phyloP scores from a whole-genome alignment of 2,797 vertebrate genomes.

The Tangara arthus region DNA sequence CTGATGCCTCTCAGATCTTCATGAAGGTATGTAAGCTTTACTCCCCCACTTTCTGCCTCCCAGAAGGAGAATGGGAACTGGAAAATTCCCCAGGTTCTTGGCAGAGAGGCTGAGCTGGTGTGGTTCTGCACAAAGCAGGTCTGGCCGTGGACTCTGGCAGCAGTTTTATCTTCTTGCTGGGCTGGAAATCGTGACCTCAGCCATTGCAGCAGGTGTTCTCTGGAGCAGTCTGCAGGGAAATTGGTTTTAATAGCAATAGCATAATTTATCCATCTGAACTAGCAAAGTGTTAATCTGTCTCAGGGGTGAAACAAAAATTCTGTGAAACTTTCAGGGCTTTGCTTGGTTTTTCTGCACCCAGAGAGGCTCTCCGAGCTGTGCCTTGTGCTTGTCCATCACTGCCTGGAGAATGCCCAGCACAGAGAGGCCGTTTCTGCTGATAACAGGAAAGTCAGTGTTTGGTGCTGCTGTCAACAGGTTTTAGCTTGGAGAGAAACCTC shows the following conservation, averaged over 20 bases:
- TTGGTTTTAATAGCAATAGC: neutral
- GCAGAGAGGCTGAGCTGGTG: neutral
- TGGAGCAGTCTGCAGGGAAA: neutral
- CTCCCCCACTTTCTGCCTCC: neutral
- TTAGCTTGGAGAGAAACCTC: neutral
- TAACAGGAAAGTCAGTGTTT: fast-evolving
- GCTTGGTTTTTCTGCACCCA: neutral
- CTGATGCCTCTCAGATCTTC: neutral
- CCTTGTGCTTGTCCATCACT: neutral
- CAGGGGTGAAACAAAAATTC: neutral
- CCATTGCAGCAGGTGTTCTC: neutral
- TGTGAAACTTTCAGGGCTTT: neutral
- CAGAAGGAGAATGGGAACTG: neutral
- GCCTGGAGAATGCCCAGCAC: neutral
- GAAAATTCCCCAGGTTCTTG: neutral
- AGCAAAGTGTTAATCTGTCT: neutral
- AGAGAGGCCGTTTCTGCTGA: neutral
- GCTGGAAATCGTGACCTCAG: neutral
- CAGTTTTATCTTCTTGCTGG: neutral
- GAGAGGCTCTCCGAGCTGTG: neutral
- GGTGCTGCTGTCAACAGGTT: neutral
- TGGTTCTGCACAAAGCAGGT: neutral
- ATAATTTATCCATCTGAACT: neutral
- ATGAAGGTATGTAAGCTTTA: neutral
- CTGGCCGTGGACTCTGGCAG: neutral